Evolutionary conservation across 2,888 invertebrate species (phyloP).

Genomic region (Cryptocephalus primarius): DNA sequence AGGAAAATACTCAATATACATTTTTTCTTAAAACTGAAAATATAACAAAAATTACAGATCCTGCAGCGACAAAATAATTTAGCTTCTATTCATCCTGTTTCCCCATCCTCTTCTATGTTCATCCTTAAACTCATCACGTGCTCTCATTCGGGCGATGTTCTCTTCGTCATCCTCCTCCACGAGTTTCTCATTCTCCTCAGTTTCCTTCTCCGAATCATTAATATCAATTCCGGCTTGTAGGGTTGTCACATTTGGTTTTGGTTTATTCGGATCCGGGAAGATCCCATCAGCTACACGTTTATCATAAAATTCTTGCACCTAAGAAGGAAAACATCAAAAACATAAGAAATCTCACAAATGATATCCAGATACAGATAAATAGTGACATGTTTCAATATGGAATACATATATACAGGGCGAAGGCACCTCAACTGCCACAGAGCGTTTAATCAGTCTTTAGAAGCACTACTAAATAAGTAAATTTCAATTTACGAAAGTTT

Average conservation of each 20-base stretch:
- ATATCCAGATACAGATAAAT: no score
- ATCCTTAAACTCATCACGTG: slow-evolving; percentile 82
- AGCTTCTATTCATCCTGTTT: slow-evolving; percentile 71
- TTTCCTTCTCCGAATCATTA: slow-evolving; percentile 44
- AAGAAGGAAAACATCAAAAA: not conserved
- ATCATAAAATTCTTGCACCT: slow-evolving; percentile 86
- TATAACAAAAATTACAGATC: no score
- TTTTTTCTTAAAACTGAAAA: no score
- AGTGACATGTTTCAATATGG: no score
- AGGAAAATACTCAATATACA: no score
- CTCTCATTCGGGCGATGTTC: slow-evolving; percentile 50
- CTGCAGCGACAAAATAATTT: slow-evolving; percentile 19
- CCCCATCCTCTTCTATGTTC: slow-evolving; percentile 80
- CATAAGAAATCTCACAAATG: no score
- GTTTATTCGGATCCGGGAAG: slow-evolving; percentile 43
- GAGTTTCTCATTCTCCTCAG: slow-evolving; percentile 49
- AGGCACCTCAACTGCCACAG: no score
- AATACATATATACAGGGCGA: no score
- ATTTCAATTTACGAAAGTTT: no score
- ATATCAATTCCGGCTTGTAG: slow-evolving; percentile 30
- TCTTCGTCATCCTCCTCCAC: slow-evolving; percentile 66
- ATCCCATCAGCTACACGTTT: slow-evolving; percentile 49
- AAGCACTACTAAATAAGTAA: no score
- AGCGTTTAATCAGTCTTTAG: no score
- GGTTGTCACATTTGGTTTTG: slow-evolving; percentile 23